Percentiles rank a stretch among this genome's conserved stretches.
Conservation (phyloP, 2,113 vertebrate species). For the Pluvianellus socialis region DNA sequence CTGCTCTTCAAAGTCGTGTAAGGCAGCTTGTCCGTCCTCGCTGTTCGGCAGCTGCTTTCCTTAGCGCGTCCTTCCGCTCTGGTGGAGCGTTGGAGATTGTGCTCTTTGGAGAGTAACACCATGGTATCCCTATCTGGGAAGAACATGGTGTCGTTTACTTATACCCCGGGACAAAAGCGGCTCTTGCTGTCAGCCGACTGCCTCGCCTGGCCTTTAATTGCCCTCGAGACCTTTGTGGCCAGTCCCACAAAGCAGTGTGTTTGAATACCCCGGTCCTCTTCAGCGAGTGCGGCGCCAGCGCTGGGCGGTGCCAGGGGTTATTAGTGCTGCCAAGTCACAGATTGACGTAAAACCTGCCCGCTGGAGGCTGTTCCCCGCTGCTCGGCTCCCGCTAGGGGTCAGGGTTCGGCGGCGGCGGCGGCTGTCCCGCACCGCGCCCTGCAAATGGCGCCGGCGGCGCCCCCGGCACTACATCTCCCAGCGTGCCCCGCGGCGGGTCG, state of each 20-base stretch:
- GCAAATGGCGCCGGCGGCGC: not conserved
- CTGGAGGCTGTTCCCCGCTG: too few relatives aligned
- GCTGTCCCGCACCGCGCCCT: too few relatives aligned
- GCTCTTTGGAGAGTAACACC: accelerated
- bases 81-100: too few relatives aligned
- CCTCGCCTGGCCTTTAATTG: too few relatives aligned
- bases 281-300: accelerated
- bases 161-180: not conserved
- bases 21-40: accelerated
- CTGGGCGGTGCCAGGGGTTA: accelerated
- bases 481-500: not conserved
- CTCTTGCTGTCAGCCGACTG: accelerated
- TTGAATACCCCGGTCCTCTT: too few relatives aligned
- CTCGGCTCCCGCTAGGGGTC: not conserved
- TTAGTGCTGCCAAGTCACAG: too few relatives aligned
- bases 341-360: too few relatives aligned
- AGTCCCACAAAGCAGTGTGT: not conserved
- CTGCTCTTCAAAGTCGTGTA: accelerated
- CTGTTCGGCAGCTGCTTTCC: not conserved
- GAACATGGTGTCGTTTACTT: not conserved
- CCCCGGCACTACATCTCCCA: not conserved
- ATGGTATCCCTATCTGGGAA: accelerated
- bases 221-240: too few relatives aligned
- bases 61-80: accelerated
- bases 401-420: too few relatives aligned